Percentiles rank a stretch among this genome's conserved stretches.
Conservation (phyloP, 2,888 invertebrate species). For the Xestia c-nigrum region DNA sequence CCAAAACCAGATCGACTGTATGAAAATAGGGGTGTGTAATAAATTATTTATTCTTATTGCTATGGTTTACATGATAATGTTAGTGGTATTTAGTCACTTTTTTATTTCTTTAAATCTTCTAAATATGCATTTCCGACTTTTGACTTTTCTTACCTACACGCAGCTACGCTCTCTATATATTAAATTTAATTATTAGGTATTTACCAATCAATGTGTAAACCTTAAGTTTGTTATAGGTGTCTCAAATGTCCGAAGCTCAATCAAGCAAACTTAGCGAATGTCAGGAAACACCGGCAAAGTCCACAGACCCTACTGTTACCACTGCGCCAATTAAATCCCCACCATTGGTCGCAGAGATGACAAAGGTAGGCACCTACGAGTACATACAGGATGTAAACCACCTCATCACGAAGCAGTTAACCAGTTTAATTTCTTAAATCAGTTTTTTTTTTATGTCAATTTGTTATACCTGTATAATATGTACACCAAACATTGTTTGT, state of each 20-base stretch:
- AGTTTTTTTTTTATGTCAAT: background rate
- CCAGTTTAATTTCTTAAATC: no score
- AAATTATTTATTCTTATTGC: background rate
- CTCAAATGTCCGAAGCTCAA: constrained; percentile 20
- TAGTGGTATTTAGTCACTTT: background rate
- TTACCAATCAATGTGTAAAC: background rate
- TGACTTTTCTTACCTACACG: background rate
- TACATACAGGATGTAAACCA: background rate
- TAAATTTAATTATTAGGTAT: background rate
- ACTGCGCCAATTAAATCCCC: background rate
- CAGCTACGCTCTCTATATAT: background rate
- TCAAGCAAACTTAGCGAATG: background rate
- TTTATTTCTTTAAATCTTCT: background rate
- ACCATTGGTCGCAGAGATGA: background rate
- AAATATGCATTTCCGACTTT: background rate
- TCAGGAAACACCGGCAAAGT: background rate
- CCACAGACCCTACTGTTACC: background rate
- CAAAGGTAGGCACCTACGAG: constrained; percentile 5
- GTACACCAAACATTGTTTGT: background rate
- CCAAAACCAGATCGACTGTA: constrained; percentile 73
- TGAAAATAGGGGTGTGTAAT: constrained; percentile 71
- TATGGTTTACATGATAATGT: background rate
- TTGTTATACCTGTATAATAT: background rate
- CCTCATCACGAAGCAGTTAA: no score
- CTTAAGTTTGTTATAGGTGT: constrained; percentile 9